phyloP scores from a whole-genome alignment of 1,140 invertebrate genomes.

The Hormaphis cornu region DNA sequence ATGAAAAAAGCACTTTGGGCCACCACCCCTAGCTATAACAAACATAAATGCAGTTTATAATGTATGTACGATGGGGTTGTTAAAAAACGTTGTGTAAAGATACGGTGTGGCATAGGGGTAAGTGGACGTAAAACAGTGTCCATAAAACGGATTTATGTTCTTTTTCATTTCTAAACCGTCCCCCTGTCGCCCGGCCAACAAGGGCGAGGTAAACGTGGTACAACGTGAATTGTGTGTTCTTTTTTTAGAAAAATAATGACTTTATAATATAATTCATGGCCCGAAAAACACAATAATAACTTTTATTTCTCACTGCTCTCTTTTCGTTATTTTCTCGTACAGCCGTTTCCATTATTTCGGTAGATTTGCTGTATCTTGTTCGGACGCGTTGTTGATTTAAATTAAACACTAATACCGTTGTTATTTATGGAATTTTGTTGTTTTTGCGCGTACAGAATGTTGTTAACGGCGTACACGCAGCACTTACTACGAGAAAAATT shows the following conservation, averaged over 20 bases:
- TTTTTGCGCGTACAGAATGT: too few relatives aligned
- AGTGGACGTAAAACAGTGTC: conserved; percentile 4
- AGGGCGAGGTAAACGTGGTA: not conserved
- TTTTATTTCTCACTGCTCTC: not conserved
- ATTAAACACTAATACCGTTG: too few relatives aligned
- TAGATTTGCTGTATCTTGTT: too few relatives aligned
- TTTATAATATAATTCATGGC: conserved; percentile 28
- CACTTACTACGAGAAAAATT: too few relatives aligned
- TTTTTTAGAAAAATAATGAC: conserved; percentile 29
- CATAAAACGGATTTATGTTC: conserved; percentile 27
- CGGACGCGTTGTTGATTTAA: too few relatives aligned
- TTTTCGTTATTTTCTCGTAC: conserved; percentile 7
- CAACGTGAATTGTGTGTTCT: conserved; percentile 21
- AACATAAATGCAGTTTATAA: not conserved
- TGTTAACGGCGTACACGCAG: too few relatives aligned
- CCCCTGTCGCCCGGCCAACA: too few relatives aligned
- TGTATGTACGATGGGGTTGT: not conserved
- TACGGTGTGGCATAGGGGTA: not conserved
- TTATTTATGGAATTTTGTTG: too few relatives aligned
- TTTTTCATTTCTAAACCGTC: not conserved
- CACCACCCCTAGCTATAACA: not conserved
- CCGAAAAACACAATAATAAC: conserved; percentile 27
- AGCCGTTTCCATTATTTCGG: not conserved
- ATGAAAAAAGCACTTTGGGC: conserved; percentile 16
- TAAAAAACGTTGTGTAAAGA: too few relatives aligned